phyloP scores from a whole-genome alignment of 2,888 invertebrate genomes.

The Cyrtodaria siliqua region DNA sequence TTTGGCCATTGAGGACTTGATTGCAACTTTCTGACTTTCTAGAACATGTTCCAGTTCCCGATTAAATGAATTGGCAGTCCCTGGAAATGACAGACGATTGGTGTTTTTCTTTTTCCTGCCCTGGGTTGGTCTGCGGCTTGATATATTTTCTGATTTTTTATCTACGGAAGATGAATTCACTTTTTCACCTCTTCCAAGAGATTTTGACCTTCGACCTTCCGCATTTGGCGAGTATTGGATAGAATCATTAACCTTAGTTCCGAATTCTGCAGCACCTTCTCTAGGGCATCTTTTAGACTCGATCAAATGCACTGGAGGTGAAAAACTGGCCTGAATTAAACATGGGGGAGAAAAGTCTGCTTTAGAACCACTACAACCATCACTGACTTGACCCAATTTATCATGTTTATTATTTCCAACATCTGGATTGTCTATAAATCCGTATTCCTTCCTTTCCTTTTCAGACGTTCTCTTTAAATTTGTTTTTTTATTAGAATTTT shows the following conservation, averaged over 20 bases:
- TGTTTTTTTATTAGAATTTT: neutral
- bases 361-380: neutral
- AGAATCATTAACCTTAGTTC: neutral
- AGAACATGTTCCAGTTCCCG: constrained; percentile 45
- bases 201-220: constrained; percentile 39
- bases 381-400: too few relatives aligned
- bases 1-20: neutral
- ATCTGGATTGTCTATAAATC: neutral
- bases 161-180: constrained; percentile 3
- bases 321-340: constrained; percentile 19
- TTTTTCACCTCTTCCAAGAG: constrained; percentile 41
- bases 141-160: constrained; percentile 6
- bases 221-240: neutral
- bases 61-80: constrained; percentile 30
- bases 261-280: constrained; percentile 3
- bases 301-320: constrained; percentile 8
- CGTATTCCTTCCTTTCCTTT: neutral
- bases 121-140: constrained; percentile 12
- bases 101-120: constrained; percentile 32
- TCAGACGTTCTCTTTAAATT: neutral
- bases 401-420: neutral
- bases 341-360: constrained; percentile 45
- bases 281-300: constrained; percentile 7
- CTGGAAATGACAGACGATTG: constrained; percentile 16
- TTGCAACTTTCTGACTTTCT: constrained; percentile 16